Evolutionary conservation across 2,797 vertebrate species (phyloP), one percentile per base, ranked within the genome.

Genomic region (Lithobates sylvaticus): DNA sequence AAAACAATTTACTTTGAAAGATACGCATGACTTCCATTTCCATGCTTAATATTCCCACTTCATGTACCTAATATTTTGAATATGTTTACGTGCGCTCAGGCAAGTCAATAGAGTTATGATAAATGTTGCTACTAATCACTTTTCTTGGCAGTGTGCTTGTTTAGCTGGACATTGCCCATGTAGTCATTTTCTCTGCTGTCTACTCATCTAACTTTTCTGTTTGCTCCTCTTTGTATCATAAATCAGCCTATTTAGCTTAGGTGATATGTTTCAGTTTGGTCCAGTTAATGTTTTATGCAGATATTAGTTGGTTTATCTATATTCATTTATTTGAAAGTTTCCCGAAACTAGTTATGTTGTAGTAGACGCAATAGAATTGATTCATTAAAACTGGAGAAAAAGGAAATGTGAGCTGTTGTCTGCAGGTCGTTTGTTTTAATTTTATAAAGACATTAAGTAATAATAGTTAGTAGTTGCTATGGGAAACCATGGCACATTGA

Each of bases 41-140:
- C 65, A 67, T 67, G 65, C 26, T 67, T 67, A 67, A 26, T 26
- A 67, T 67, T 67, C 65, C 65, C 65, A 67, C 65, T 67, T 67
- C 65, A 67, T 67, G 65, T 67, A 67, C 65, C 65, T 67, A 67
- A 67, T 67, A 67, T 67, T 67, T 67, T 29, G 65, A 67, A 67
- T 67, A 67, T 67, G 65, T 67, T 67, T 27, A 67, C 65, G 65
- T 26, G 65, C 65, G 65, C 65, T 29, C 65, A 67, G 65, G 65
- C 65, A 67, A 67, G 65, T 67, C 65, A 67, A 67, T 67, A 67
- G 65, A 67, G 65, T 67, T 29, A 67, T 67, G 65, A 67, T 67
- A 67, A 67, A 67, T 67, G 65, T 29, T 67, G n/a, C 26, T 67
- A 67, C 65, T 67, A 67, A 67, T 67, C 65, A 67, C 65, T 67